phyloP scores from a whole-genome alignment of 2,113 vertebrate species.

The Phocoena phocoena region DNA sequence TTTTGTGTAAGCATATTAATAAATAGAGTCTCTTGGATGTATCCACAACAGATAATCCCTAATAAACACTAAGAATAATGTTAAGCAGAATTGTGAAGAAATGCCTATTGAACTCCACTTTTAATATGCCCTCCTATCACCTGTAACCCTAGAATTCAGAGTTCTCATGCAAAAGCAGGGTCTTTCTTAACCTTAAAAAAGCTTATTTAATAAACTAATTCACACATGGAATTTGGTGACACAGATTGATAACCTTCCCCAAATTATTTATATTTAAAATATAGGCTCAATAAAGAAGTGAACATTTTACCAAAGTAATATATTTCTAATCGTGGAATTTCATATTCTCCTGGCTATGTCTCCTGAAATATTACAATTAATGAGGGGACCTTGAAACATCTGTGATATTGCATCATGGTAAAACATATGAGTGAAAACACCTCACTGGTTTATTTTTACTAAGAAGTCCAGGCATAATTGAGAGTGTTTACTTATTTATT shows the following conservation, averaged over 20 bases:
- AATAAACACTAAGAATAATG: background rate
- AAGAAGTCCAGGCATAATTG: background rate
- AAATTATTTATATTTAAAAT: background rate
- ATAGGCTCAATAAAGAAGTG: background rate
- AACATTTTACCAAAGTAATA: background rate
- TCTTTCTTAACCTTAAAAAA: background rate
- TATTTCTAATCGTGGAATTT: background rate
- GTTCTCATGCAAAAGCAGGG: background rate
- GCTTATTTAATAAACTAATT: background rate
- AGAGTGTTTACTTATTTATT: background rate
- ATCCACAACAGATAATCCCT: background rate
- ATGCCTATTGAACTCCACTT: background rate
- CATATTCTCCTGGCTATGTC: background rate
- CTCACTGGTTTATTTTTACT: background rate
- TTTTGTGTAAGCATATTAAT: background rate
- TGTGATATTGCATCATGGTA: background rate
- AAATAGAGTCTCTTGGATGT: background rate
- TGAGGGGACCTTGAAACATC: background rate
- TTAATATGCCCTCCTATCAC: background rate
- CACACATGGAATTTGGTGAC: background rate
- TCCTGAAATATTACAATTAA: background rate
- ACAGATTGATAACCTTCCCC: background rate
- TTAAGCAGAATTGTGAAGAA: background rate
- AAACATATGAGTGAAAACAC: background rate
- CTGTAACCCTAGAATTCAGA: background rate